Percentiles rank a stretch among this genome's conserved stretches.
Conservation (phyloP, 2,888 invertebrate genomes). For the Oscheius sp. region DNA sequence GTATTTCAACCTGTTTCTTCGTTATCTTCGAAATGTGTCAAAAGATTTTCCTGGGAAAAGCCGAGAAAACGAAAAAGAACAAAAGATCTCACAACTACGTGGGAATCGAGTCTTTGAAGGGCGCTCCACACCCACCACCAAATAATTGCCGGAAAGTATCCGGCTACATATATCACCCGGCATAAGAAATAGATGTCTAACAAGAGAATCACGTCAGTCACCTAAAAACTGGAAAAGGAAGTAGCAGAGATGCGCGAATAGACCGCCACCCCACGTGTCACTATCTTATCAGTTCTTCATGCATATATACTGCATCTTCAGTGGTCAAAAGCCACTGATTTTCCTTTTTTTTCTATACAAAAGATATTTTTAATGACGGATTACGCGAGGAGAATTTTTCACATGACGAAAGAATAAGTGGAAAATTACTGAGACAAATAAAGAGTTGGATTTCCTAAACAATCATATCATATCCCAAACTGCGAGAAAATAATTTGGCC, state of each 20-base stretch:
- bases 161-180: neutral
- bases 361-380: no score
- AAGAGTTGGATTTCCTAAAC: no score
- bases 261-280: neutral
- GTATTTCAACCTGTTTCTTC: slow-evolving; percentile 28
- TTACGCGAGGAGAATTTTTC: no score
- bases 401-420: no score
- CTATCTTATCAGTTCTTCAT: slow-evolving; percentile 4
- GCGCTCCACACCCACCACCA: neutral
- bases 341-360: no score
- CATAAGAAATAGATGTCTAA: neutral
- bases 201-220: neutral
- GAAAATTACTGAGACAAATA: no score
- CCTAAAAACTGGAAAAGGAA: no score
- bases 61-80: neutral
- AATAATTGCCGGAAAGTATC: slow-evolving; percentile 23
- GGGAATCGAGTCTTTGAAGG: neutral
- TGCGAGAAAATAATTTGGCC: no score
- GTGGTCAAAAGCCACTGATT: no score
- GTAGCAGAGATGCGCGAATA: neutral
- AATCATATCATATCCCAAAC: no score
- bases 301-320: no score
- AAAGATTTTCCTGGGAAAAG: slow-evolving; percentile 8
- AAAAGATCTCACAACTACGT: neutral
- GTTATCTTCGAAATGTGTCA: slow-evolving; percentile 15